A percentile compares a stretch with the other conserved stretches of the same genome.
These are phyloP conservation scores for Mamestra configurata DNA, from an alignment of 1,140 invertebrate species.

Conservation along the genomic window DNA sequence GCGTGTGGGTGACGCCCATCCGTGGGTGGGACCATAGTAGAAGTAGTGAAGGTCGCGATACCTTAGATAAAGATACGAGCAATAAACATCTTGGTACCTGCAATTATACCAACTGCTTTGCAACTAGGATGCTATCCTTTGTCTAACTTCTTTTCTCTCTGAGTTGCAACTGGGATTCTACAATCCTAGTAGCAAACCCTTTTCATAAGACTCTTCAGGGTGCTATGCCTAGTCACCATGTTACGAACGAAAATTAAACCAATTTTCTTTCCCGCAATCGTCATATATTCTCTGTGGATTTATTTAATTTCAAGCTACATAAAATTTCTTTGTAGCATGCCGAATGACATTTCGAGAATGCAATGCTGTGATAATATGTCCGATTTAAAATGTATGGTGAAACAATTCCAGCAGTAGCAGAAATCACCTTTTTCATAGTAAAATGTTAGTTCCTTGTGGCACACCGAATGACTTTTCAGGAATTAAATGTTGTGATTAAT, in stretches of 20 bases:
- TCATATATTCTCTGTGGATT: too few relatives aligned
- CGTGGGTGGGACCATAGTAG: constrained; percentile 47
- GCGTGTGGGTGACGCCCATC: constrained; percentile 56
- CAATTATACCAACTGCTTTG: constrained; percentile 1
- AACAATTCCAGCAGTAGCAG: too few relatives aligned
- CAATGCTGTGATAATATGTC: too few relatives aligned
- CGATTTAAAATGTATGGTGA: too few relatives aligned
- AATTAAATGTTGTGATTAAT: background rate
- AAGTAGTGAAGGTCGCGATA: constrained; percentile 35
- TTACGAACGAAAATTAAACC: too few relatives aligned
- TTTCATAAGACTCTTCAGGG: too few relatives aligned
- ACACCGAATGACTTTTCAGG: background rate
- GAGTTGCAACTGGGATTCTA: background rate
- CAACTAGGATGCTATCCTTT: background rate
- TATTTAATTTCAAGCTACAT: too few relatives aligned
- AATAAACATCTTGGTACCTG: constrained; percentile 13
- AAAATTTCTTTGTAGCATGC: too few relatives aligned
- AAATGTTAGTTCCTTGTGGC: background rate
- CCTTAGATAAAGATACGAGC: constrained; percentile 19
- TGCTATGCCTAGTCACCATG: too few relatives aligned
- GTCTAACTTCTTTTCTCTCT: background rate
- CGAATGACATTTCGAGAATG: too few relatives aligned
- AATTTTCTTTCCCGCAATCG: too few relatives aligned
- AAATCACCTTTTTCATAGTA: too few relatives aligned
- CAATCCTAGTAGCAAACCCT: background rate